Base-by-base conservation (phyloP, 2,797 vertebrate species). In the Mormyrops boulengeri region DNA sequence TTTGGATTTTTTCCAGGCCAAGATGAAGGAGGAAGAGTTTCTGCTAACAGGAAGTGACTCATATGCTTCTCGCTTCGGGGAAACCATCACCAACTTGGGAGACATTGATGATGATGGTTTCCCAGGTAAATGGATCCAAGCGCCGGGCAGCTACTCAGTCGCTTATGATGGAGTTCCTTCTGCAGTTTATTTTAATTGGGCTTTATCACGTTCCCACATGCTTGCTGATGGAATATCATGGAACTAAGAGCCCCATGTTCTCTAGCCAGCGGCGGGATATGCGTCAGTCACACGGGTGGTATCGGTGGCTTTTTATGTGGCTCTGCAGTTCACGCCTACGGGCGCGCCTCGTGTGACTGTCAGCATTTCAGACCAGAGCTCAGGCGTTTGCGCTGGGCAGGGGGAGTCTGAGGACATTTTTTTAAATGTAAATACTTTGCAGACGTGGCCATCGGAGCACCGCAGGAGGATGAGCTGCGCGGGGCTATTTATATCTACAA, bases 401-500 rank as follows among this genome's bases (percentile, higher is more conserved):
- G 52, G 49, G 85, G 26, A 38, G 11, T 87, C 26, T 8, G 52
- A 87, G 85, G 3, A 5, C 22, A 17, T 57, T 57, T 5, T 41
- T 19, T 60, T 60, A 49, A 0, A 60, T 17, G 6, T 57, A 34
- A 87, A 50, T 92, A 44, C 90, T 88, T 92, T 90, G 91, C 92
- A 99, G 99, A 99, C 93, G 96, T 99, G 92, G 99, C 97, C 0
- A 93, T 99, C 88, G 98, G 97, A 5, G 99, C 99, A 11, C 98
- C 99, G 2, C 98, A 99, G 47, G 99, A 99, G 94, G 97, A 99
- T 0, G 92, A 98, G n/a, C 95, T 98, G 5, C 94, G 91, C 92
- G 99, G 99, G 3, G 97, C 96, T 17, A 88, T 99, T 91, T 99
- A 99, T 92, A 98, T 99, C 95, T 99, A 99, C 94, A 99, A 99